phyloP scores from a whole-genome alignment of 2,113 vertebrate species.

The Mirounga angustirostris region DNA sequence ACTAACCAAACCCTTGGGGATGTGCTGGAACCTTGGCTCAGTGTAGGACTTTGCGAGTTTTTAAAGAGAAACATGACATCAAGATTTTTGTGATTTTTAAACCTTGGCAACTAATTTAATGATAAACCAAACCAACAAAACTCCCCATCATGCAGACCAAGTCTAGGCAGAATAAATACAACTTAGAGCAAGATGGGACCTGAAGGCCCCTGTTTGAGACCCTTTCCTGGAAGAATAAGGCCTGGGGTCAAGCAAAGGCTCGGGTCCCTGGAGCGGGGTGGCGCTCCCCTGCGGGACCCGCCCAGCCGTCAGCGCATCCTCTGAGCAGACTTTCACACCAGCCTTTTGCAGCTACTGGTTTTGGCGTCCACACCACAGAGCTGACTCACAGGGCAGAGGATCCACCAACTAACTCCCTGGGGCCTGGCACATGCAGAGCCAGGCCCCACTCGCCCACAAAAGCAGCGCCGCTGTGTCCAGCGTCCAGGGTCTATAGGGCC shows the following conservation, averaged over 20 bases:
- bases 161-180: not conserved
- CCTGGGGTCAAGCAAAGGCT: too few relatives aligned
- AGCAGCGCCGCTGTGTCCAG: rapidly evolving
- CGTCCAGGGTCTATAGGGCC: not conserved
- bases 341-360: not conserved
- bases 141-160: too few relatives aligned
- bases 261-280: rapidly evolving
- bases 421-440: rapidly evolving
- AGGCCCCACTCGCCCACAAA: not conserved
- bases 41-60: not conserved
- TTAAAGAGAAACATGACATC: not conserved
- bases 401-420: not conserved
- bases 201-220: not conserved
- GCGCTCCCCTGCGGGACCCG: rapidly evolving
- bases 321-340: not conserved
- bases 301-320: rapidly evolving
- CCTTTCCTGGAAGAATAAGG: not conserved
- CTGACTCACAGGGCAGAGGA: not conserved
- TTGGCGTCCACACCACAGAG: rapidly evolving
- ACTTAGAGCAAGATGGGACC: not conserved
- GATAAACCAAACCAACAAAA: not conserved
- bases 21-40: rapidly evolving
- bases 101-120: not conserved
- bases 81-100: not conserved
- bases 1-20: too few relatives aligned